phyloP scores from a whole-genome alignment of 2,888 invertebrate species.

The Elysia crispata region DNA sequence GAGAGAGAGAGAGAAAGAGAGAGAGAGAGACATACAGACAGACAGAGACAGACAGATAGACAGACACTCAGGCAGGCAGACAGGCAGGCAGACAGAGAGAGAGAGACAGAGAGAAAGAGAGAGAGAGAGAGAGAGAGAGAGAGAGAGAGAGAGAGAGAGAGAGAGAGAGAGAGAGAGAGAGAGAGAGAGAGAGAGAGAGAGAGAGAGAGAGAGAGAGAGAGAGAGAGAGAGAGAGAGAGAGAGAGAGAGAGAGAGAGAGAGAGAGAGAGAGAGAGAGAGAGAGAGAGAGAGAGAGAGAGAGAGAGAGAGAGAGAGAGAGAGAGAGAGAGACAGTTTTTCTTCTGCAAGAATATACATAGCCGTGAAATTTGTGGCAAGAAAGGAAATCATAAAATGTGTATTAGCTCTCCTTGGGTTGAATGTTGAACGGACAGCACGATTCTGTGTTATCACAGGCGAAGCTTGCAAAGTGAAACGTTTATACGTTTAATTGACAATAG shows the following conservation, averaged over 20 bases:
- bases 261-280: neutral
- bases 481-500: no score
- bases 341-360: no score
- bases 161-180: neutral
- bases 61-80: no score
- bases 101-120: neutral
- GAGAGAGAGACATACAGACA: conserved; percentile 27
- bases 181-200: neutral
- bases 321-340: no score
- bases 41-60: neutral
- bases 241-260: conserved; percentile 10
- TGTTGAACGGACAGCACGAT: no score
- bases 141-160: neutral
- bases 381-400: no score
- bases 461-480: no score
- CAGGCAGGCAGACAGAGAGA: neutral
- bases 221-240: neutral
- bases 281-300: no score
- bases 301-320: no score
- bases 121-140: neutral
- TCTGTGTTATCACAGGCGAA: no score
- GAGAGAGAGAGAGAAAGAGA: conserved; percentile 35
- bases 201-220: neutral
- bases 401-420: no score
- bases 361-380: no score